Evolutionary conservation across 2,888 invertebrate species (phyloP).

Genomic region (Epicampocera succincta): DNA sequence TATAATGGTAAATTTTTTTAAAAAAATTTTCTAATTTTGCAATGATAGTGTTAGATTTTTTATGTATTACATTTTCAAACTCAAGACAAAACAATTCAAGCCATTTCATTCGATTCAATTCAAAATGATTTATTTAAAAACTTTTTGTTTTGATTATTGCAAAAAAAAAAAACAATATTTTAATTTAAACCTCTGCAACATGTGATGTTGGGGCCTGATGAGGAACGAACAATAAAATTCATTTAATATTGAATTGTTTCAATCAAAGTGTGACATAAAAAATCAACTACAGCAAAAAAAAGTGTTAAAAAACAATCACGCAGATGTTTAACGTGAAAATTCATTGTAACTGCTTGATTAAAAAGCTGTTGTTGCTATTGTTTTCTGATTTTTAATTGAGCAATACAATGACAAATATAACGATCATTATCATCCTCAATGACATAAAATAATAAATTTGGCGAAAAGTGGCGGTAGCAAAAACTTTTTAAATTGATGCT

Average conservation of each 20-base stretch:
- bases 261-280: constrained; percentile 60
- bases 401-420: constrained; percentile 32
- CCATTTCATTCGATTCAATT: constrained; percentile 42
- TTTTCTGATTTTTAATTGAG: constrained; percentile 36
- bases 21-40: no score
- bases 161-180: constrained; percentile 8
- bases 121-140: constrained; percentile 47
- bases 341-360: constrained; percentile 42
- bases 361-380: constrained; percentile 15
- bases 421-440: constrained; percentile 39
- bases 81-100: constrained; percentile 40
- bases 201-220: constrained; percentile 39
- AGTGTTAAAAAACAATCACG: constrained; percentile 57
- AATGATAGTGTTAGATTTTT: no score
- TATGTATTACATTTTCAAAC: no score
- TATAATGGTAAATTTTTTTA: no score
- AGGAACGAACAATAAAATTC: constrained; percentile 32
- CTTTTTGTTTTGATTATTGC: constrained; percentile 38
- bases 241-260: constrained; percentile 55
- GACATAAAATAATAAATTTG: constrained; percentile 15
- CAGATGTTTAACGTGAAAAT: constrained; percentile 66
- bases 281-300: constrained; percentile 25
- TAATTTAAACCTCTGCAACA: constrained; percentile 47
- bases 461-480: background rate
- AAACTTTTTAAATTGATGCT: background rate